Base-by-base conservation (phyloP, 2,797 vertebrate genomes). In the Hybognathus amarus region DNA sequence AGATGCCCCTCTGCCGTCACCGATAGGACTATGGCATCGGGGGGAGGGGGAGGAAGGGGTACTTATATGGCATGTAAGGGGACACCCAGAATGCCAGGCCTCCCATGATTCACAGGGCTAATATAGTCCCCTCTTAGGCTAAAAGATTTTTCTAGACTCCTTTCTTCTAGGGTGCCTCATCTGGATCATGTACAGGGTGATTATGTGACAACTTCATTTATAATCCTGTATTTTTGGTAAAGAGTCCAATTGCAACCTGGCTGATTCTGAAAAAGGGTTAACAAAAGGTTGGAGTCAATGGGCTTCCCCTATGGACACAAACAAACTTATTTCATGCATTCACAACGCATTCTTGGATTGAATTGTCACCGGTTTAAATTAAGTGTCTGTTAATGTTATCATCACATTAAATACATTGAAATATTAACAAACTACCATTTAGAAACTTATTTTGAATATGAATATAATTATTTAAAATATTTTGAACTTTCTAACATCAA, bases 11-110 rank as follows among this genome's bases (percentile, higher is more conserved):
- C 77, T 93, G 93, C 94, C 90, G 93, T 96, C 94, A 93, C 94
- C 93, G 96, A 96, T 96, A 96, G 96, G 93, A 92, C 94, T 93
- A 95, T 90, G 95, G 94, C 94, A 95, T 87, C 94, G 90, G 91
- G 90, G 88, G 90, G 83, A 91, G 92, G 80, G 88, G 91, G 87
- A 92, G 89, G 77, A 91, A 91, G 94, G 95, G 90, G 82, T 80
- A 96, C 97, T 96, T 98, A 99, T 98, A 98, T 97, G 97, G 98
- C 89, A 83, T 96, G 97, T 95, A 99, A 99, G 95, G 93, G 94
- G 96, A 99, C 93, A 97, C 97, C 94, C 85, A 93, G 95, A 94
- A 96, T 95, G 94, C 93, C 90, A 88, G 88, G 93, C 95, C 91
- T 93, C 93, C 87, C 78, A 91, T 99, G 97, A 98, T 95, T 97